Base-by-base conservation (phyloP, 2,113 vertebrate species). In the Polyodon spathula region DNA sequence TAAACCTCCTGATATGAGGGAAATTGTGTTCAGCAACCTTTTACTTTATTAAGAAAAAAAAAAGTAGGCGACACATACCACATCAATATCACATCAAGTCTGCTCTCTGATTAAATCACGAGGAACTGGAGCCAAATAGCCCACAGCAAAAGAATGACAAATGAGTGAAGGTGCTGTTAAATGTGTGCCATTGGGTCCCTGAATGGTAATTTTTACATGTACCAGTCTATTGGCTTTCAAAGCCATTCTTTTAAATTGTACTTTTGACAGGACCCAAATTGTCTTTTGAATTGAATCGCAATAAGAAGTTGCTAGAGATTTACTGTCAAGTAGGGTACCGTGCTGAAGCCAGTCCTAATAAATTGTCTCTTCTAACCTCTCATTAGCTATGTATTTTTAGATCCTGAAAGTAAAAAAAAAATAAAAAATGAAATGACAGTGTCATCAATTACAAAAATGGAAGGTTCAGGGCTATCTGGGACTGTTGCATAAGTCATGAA, bases 231-330 rank as follows among this genome's bases (percentile, higher is more conserved):
- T 43, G 56, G 40, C 40, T 58, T 58, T 41, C 44, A 56, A 57
- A 63, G 14, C 15, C 8, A 16, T 40, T 53, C 12, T 56, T 62
- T 62, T 62, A 43, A 55, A 16, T 56, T 46, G 40, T 4, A 6
- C 37, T 10, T 56, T 62, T 54, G 61, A 56, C 54, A 62, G 37
- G 54, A 42, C n/a, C 43, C 61, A 62, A 62, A 62, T 62, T 40
- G 43, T 37, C 54, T 56, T 62, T 62, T 56, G 61, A 62, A 56
- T 62, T 15, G 42, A 8, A 44, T 55, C 43, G 41, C 53, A 56
- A 58, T 46, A 37, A 38, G 42, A 56, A 39, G 41, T 55, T 62
- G 40, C 42, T 10, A 40, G 41, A 54, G 54, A 56, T 56, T 62
- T 62, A 43, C 53, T 6, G 54, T 17, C 41, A 46, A 37, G 27